Percentiles rank a stretch among this genome's conserved stretches.
phyloP scores from a whole-genome alignment of 2,888 invertebrate species.

The Argyra leucocephala region DNA sequence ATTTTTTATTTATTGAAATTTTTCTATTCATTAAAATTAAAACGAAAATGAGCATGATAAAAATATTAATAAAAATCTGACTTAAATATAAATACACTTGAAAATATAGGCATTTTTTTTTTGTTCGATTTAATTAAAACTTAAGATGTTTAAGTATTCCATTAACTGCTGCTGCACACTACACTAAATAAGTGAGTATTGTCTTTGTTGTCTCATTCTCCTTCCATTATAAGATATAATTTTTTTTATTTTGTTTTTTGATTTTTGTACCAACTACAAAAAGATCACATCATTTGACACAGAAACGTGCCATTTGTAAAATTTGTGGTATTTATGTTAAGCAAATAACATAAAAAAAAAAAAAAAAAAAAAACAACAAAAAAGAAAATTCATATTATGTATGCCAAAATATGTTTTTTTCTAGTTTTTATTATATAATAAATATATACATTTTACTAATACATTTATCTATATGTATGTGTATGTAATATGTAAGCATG shows the following conservation, averaged over 20 bases:
- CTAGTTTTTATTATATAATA: too few relatives aligned
- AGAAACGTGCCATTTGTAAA: constrained; percentile 20
- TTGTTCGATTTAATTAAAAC: background rate
- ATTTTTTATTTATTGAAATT: too few relatives aligned
- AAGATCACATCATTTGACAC: background rate
- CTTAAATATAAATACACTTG: too few relatives aligned
- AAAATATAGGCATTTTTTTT: too few relatives aligned
- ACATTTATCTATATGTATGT: too few relatives aligned
- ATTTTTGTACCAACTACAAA: background rate
- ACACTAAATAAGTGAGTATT: too few relatives aligned
- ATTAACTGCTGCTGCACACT: too few relatives aligned
- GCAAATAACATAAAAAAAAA: constrained; percentile 20
- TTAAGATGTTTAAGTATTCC: background rate
- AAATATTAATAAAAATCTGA: too few relatives aligned
- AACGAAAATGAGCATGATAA: too few relatives aligned
- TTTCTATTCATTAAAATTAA: too few relatives aligned
- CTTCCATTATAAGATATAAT: background rate
- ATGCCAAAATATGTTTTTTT: background rate
- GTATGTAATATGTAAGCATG: background rate
- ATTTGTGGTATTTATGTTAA: constrained; percentile 23
- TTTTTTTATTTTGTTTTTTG: background rate
- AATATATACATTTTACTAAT: too few relatives aligned
- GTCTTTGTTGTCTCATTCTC: too few relatives aligned
- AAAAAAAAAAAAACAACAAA: background rate
- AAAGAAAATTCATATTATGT: background rate